phyloP scores from a whole-genome alignment of 2,113 vertebrate species.

The Casuarius casuarius region DNA sequence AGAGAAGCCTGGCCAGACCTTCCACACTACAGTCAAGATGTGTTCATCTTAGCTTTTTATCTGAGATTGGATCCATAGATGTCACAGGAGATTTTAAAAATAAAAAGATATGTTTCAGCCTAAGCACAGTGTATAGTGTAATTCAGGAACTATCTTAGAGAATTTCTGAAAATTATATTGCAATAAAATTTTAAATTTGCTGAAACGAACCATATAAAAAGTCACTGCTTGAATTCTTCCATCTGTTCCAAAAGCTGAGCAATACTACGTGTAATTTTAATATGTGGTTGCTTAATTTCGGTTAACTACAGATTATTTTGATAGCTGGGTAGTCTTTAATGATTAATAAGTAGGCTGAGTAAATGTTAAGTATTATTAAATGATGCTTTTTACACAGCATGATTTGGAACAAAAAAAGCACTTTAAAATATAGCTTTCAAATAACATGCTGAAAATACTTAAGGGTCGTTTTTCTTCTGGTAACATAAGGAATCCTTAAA shows the following conservation, averaged over 20 bases:
- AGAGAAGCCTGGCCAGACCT: not conserved
- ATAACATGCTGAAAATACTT: not conserved
- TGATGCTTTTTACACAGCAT: slow-evolving; percentile 55
- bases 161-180: slow-evolving; percentile 60
- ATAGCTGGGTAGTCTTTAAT: slow-evolving; percentile 30
- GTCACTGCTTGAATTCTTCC: slow-evolving; percentile 27
- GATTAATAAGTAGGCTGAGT: slow-evolving; percentile 49
- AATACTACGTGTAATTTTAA: not conserved
- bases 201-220: not conserved
- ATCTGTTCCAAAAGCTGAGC: slow-evolving; percentile 48
- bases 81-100: slow-evolving; percentile 30
- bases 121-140: slow-evolving; percentile 15
- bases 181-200: slow-evolving; percentile 30
- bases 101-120: slow-evolving; percentile 40
- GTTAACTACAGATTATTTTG: slow-evolving; percentile 44
- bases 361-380: slow-evolving; percentile 61
- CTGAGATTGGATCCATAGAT: slow-evolving; percentile 16
- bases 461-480: slow-evolving; percentile 50
- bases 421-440: slow-evolving; percentile 38
- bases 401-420: slow-evolving; percentile 15
- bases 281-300: slow-evolving; percentile 42
- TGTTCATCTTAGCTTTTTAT: not conserved
- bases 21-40: not conserved
- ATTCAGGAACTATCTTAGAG: not conserved
- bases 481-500: slow-evolving; percentile 63